Evolutionary conservation across 2,797 vertebrate species (phyloP).

Genomic region (Picus viridis): DNA sequence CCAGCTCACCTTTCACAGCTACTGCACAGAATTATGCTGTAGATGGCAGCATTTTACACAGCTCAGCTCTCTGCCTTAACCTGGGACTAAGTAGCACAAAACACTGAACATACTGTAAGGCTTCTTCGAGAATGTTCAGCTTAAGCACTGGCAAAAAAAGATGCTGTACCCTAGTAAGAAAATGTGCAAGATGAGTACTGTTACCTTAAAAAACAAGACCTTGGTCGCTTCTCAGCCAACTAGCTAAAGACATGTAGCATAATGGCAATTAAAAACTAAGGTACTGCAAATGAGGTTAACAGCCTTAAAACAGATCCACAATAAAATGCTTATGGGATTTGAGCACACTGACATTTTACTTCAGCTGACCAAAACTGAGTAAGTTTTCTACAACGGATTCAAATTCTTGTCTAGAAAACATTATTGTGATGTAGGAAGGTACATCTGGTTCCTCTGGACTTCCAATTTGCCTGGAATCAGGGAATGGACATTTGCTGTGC

Average conservation of each 20-base stretch:
- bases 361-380: background rate
- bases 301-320: background rate
- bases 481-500: background rate
- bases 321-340: background rate
- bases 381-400: background rate
- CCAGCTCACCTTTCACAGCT: background rate
- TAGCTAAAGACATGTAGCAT: background rate
- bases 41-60: conserved; percentile 31
- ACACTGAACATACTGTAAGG: background rate
- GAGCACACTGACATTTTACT: background rate
- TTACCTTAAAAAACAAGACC: background rate
- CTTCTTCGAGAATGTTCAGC: background rate
- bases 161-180: accelerated
- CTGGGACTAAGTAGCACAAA: background rate
- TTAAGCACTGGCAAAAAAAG: background rate
- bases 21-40: background rate
- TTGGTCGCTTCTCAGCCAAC: background rate
- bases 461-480: background rate
- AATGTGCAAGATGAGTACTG: background rate
- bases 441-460: background rate
- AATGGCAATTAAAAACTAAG: background rate
- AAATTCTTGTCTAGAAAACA: background rate
- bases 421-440: background rate
- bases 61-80: background rate
- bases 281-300: background rate